These are phyloP conservation scores for Microtus oregoni DNA, from an alignment of 2,113 vertebrate species.

Conservation along the genomic window DNA sequence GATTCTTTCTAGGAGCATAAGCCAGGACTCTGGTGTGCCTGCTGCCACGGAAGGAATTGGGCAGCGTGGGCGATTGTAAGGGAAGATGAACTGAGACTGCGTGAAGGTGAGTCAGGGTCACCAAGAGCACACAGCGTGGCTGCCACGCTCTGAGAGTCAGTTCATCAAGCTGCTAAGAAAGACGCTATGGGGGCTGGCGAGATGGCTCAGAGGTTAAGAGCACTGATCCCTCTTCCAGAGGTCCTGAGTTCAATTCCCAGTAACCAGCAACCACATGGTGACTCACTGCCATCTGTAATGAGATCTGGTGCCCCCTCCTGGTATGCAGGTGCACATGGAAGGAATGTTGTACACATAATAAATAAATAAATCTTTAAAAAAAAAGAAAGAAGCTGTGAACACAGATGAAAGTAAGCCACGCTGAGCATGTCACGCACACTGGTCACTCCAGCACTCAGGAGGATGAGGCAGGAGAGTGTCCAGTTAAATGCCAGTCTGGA, in stretches of 20 bases:
- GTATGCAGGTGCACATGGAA: no score
- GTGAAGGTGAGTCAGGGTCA: neutral
- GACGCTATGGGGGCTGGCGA: neutral
- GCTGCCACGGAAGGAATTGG: neutral
- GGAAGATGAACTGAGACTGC: neutral
- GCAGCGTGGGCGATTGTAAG: neutral
- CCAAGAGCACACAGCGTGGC: neutral
- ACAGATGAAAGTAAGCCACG: neutral
- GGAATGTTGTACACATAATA: no score
- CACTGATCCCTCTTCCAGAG: no score
- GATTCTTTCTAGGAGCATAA: neutral
- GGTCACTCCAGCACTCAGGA: no score
- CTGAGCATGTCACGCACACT: neutral
- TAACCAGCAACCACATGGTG: no score
- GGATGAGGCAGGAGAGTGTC: neutral
- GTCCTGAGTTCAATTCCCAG: no score
- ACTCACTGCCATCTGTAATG: no score
- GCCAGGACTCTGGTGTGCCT: neutral
- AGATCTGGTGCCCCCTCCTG: no score
- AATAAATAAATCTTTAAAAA: no score
- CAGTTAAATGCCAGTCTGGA: neutral
- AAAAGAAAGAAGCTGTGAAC: neutral
- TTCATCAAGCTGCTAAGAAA: neutral
- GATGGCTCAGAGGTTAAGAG: no score
- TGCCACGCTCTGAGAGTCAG: neutral